phyloP scores from a whole-genome alignment of 2,797 vertebrate species.

The Microtus californicus region DNA sequence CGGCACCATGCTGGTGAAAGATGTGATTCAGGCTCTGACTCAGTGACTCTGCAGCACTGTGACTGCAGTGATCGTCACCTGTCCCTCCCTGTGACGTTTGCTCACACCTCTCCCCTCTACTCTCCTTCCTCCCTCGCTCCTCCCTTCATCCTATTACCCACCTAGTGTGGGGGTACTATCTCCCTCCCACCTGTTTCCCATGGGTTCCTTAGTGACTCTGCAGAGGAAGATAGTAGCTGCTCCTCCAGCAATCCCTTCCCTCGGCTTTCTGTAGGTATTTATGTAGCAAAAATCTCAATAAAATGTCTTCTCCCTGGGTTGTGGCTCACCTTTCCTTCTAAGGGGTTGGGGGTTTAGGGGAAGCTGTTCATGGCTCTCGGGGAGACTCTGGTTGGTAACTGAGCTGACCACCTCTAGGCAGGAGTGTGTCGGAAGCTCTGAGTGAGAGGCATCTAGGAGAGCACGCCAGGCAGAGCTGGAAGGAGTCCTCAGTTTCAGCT shows the following conservation, averaged over 20 bases:
- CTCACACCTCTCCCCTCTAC: too few relatives aligned
- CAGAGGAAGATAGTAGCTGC: neutral
- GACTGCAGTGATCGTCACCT: neutral
- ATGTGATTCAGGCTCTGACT: constrained; percentile 93
- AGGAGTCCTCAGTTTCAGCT: neutral
- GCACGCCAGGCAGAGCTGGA: neutral
- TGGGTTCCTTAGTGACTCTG: neutral
- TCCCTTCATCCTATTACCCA: neutral
- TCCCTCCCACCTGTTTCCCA: neutral
- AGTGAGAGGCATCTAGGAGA: neutral
- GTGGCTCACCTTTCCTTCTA: constrained; percentile 11
- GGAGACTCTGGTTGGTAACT: neutral
- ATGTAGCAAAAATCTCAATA: constrained; percentile 70
- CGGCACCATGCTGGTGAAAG: constrained; percentile 98
- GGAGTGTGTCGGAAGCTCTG: neutral
- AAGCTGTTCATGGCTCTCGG: neutral
- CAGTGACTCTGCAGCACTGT: constrained; percentile 87
- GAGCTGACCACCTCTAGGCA: neutral
- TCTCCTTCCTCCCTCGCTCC: neutral
- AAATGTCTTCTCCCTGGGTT: constrained; percentile 48
- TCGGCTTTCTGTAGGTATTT: constrained; percentile 37
- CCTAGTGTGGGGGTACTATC: neutral
- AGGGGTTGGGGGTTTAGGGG: neutral
- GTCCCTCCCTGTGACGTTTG: neutral
- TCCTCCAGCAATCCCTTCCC: neutral